Base-by-base conservation (phyloP, 2,113 vertebrate genomes). In the Chionomys nivalis region DNA sequence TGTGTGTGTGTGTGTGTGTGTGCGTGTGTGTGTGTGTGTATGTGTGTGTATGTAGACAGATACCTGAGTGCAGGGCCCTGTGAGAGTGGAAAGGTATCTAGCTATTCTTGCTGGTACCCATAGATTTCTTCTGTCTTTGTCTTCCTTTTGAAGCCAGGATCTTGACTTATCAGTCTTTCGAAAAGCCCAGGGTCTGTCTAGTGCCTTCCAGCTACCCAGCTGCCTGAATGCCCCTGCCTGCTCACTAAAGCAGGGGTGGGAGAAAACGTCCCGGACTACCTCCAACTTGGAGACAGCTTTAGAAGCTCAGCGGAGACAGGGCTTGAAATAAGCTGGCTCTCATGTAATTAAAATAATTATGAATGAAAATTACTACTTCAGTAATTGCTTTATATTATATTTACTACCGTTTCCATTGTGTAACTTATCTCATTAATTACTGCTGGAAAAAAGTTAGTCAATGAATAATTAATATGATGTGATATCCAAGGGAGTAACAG, bases 321-420 rank as follows among this genome's bases (percentile, higher is more conserved):
- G 73, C 52, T 95, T 90, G 94, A 97, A 97, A 94, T 47, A 39
- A 87, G 97, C 93, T 96, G 95, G 94, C 98, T 97, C 91, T 79
- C 82, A 87, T 97, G 90, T 98, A 98, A 98, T 98, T 99, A 98
- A 98, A 98, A 98, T 97, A 97, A 98, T 97, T 98, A 97, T 97
- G 95, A 98, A 98, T 97, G 97, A 98, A 97, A 98, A 96, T 81
- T 75, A 97, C 92, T 85, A 93, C 97, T 95, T 97, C 83, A 94
- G 93, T 98, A 98, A 98, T 97, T 98, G 97, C 96, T 98, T 97
- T 97, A 73, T 94, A 90, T 95, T 96, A 96, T 98, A 13, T 26
- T 97, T 97, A 97, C 96, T 94, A 95, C 83, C 49, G 49, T 9
- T 95, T 96, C 93, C 89, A 96, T 93, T 94, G 96, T 76, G 93